A percentile compares a stretch with the other conserved stretches of the same genome.
Evolutionary conservation across 2,888 invertebrate species (phyloP).

Genomic region (Willowsia nigromaculata): DNA sequence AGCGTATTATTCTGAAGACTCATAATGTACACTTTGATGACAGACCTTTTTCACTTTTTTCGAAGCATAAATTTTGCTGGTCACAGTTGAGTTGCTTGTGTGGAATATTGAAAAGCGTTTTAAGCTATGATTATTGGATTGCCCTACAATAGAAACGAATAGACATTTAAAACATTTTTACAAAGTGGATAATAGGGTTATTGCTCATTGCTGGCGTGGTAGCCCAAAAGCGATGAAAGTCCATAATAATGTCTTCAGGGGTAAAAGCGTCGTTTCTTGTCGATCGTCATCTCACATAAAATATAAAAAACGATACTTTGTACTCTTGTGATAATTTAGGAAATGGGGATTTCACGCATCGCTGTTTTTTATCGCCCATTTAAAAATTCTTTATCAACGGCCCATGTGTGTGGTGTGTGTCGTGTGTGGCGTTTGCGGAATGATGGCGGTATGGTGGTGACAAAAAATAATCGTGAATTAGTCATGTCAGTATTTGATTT

Average conservation of each 20-base stretch:
- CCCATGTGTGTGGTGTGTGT: neutral
- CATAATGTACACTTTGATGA: neutral
- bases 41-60: constrained; percentile 10
- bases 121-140: constrained; percentile 16
- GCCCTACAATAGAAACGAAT: neutral
- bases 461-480: constrained; percentile 12
- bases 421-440: neutral
- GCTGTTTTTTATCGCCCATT: constrained; percentile 25
- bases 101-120: neutral
- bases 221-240: constrained; percentile 41
- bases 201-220: neutral
- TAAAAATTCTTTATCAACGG: neutral
- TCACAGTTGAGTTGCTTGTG: constrained; percentile 1
- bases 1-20: neutral
- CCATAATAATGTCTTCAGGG: constrained; percentile 10
- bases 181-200: neutral
- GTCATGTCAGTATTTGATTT: too few species aligned
- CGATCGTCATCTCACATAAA: neutral
- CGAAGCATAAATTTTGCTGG: neutral
- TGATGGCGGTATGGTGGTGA: neutral
- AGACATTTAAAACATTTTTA: neutral
- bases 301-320: neutral
- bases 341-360: constrained; percentile 23
- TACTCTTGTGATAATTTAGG: constrained; percentile 4
- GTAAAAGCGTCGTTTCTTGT: neutral